phyloP scores from a whole-genome alignment of 2,797 vertebrate genomes.

The Margarornis squamiger region DNA sequence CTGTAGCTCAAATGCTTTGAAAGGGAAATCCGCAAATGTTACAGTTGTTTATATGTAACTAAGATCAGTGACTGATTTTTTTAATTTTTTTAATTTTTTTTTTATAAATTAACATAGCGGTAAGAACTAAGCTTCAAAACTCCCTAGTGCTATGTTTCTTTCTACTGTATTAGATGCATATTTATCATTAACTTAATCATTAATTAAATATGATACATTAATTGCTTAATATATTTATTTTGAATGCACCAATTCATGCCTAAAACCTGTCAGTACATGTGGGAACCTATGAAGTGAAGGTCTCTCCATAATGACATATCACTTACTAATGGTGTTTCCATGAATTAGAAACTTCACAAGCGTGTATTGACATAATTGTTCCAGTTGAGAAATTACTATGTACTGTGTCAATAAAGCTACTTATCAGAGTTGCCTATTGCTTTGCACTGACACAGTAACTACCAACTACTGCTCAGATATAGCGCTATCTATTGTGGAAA shows the following conservation, averaged over 20 bases:
- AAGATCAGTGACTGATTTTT: neutral
- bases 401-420: conserved; percentile 27
- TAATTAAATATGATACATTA: neutral
- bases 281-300: neutral
- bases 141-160: neutral
- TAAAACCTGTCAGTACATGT: neutral
- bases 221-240: neutral
- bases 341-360: neutral
- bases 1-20: conserved; percentile 27
- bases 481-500: neutral
- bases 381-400: conserved; percentile 14
- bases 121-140: neutral
- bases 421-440: neutral
- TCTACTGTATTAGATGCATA: neutral
- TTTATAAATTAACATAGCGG: neutral
- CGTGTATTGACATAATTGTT: neutral
- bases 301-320: neutral
- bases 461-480: neutral
- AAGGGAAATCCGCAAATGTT: conserved; percentile 32
- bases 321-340: neutral
- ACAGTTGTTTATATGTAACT: neutral
- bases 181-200: neutral
- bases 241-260: neutral
- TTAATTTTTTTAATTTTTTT: neutral
- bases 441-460: neutral